Base-by-base conservation (phyloP, 2,797 vertebrate species). In the Malurus leucopterus region DNA sequence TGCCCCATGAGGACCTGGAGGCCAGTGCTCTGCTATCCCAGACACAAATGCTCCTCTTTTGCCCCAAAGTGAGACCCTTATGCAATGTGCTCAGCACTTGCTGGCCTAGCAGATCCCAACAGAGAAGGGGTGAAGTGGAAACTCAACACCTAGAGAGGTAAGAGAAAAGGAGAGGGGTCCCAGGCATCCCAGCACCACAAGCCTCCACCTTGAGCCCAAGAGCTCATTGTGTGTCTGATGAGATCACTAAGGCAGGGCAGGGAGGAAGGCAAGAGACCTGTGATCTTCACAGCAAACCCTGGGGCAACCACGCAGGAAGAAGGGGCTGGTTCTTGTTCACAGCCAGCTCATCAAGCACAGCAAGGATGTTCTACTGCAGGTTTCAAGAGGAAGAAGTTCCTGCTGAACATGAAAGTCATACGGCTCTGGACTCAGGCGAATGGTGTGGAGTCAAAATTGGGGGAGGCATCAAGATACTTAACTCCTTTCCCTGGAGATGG, bases 361-460 rank as follows among this genome's bases (percentile, higher is more conserved):
- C 4, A 11, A 58, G 40, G 44, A 68, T 68, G 18, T 13, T 75
- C 40, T 15, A 24, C 41, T 88, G 43, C 4, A 50, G 20, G 2
- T 70, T 59, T 58, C 59, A 61, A 62, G 38, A 59, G 41, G 57
- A 62, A 58, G 40, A 59, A 13, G 61, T 7, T 85, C 44, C 86
- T 49, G 61, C 65, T 58, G 41, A 79, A 55, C 21, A 32, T 3
- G 21, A 53, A 76, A 76, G n/a, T 41, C 68, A 23, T 6, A 1
- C 1, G 27, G 41, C 27, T 71, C 2, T 0, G 27, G 32, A 59
- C 2, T 9, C 50, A 64, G 41, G 46, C 16, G 54, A 76, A 11
- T 3, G 30, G 16, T 13, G 15, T 4, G 13, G 64, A 82, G 21
- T 6, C 21, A 13, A 47, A 32, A 32, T 0, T 6, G 4, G 44